These are phyloP conservation scores for Caenorhabditis drosophilae DNA, from an alignment of 2,888 invertebrate species.

Conservation along the genomic window DNA sequence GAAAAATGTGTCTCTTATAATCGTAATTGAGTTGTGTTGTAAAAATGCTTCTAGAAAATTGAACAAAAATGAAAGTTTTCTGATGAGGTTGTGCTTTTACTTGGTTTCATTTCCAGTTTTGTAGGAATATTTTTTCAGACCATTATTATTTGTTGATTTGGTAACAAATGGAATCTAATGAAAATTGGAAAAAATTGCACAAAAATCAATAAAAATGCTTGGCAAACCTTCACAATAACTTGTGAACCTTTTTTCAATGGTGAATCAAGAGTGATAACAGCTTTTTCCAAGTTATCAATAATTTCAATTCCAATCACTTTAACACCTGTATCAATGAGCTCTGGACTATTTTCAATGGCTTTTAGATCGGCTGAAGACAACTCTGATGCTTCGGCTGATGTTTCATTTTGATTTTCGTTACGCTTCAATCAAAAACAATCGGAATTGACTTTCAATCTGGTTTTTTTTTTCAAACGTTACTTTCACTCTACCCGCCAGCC, in stretches of 20 bases:
- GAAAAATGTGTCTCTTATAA: conserved; percentile 34
- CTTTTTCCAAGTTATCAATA: conserved; percentile 56
- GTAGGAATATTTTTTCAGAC: conserved; percentile 31
- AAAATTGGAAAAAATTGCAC: no score
- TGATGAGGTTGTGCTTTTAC: not conserved
- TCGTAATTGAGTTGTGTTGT: conserved; percentile 30
- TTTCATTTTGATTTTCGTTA: conserved; percentile 8
- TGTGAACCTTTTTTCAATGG: conserved; percentile 41
- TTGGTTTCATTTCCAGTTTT: conserved; percentile 8
- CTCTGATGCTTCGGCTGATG: conserved; percentile 15
- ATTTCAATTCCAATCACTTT: conserved; percentile 25
- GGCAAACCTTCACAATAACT: conserved; percentile 20
- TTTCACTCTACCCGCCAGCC: conserved; percentile 9
- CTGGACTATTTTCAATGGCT: conserved; percentile 1
- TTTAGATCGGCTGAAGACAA: conserved; percentile 8
- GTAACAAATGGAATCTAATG: conserved; percentile 30
- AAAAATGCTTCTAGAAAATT: conserved; percentile 19
- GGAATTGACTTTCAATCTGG: not conserved
- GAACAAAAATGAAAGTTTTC: not conserved
- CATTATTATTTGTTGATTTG: conserved; percentile 20
- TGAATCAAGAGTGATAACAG: conserved; percentile 46
- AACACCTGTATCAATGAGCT: conserved; percentile 24
- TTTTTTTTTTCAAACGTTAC: no score
- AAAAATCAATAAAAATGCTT: no score
- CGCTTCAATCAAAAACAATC: not conserved